phyloP scores from a whole-genome alignment of 2,113 vertebrate species.

The Silurus glanis region DNA sequence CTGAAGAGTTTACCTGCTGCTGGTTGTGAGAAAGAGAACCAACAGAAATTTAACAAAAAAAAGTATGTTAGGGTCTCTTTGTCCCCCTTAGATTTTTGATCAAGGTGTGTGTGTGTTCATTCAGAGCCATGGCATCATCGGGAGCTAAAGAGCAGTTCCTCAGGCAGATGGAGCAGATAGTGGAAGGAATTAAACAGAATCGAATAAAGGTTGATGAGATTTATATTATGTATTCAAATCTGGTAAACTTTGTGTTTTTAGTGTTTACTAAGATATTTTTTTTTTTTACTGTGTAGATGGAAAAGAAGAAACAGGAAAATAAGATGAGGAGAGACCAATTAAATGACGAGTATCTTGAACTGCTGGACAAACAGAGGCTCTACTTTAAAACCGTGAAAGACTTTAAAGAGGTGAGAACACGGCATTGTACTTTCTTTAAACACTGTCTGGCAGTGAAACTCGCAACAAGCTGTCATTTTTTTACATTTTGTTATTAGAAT shows the following conservation, averaged over 20 bases:
- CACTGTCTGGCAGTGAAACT: neutral
- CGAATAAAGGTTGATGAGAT: constrained; percentile 78
- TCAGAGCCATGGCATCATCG: constrained; percentile 92
- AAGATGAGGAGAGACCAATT: constrained; percentile 97
- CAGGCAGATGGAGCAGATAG: constrained; percentile 97
- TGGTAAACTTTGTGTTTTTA: neutral
- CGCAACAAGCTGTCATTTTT: neutral
- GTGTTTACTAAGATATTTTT: neutral
- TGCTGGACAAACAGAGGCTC: constrained; percentile 93
- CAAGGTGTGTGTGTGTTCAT: constrained; percentile 32
- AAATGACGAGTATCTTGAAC: constrained; percentile 93
- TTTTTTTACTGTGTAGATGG: constrained; percentile 73
- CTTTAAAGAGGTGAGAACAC: constrained; percentile 89
- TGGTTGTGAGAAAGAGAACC: neutral
- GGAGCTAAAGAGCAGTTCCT: constrained; percentile 92
- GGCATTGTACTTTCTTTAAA: neutral
- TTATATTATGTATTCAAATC: neutral
- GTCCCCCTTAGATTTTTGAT: neutral
- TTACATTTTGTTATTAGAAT: neutral
- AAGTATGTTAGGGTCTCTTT: neutral
- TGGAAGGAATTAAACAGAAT: constrained; percentile 97
- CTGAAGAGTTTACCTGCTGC: neutral
- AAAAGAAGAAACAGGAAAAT: constrained; percentile 98
- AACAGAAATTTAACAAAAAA: neutral
- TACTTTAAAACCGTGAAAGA: constrained; percentile 99